Conservation (phyloP, 2,888 invertebrate species). For the Caenorhabditis sp. region DNA sequence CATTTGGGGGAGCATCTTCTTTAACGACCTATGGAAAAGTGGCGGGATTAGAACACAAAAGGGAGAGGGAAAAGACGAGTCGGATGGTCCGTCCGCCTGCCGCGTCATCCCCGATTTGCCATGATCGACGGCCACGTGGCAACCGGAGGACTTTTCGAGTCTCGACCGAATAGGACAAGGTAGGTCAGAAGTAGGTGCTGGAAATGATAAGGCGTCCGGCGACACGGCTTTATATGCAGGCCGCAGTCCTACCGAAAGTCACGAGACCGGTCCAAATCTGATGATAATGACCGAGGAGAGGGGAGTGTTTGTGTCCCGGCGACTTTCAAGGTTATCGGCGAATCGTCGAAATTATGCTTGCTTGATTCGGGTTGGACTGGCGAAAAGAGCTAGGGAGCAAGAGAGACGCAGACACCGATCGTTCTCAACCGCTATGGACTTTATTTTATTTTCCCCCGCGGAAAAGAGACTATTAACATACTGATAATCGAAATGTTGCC, state of each 20-base stretch:
- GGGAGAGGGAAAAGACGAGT: conserved; percentile 17
- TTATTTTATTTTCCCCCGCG: conserved; percentile 20
- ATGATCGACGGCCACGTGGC: conserved; percentile 50
- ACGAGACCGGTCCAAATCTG: conserved; percentile 43
- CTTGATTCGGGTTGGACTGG: conserved; percentile 20
- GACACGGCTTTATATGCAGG: conserved; percentile 36
- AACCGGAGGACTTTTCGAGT: conserved; percentile 38
- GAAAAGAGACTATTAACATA: conserved; percentile 8
- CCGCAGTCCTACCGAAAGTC: conserved; percentile 25
- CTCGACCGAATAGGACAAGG: conserved; percentile 34
- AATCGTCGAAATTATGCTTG: conserved; percentile 37
- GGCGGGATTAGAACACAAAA: conserved; percentile 22
- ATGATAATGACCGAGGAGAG: conserved; percentile 32
- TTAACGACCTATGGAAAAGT: conserved; percentile 42
- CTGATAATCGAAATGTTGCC: conserved; percentile 14
- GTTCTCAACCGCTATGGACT: no score
- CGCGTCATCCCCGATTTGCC: conserved; percentile 45
- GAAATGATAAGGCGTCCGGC: conserved; percentile 19
- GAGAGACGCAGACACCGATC: conserved; percentile 21
- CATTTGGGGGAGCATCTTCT: conserved; percentile 45
- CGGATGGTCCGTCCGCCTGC: conserved; percentile 29
- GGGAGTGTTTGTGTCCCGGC: conserved; percentile 30
- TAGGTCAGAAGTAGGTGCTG: conserved; percentile 37
- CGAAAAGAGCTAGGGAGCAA: conserved; percentile 14
- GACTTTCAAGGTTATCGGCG: conserved; percentile 36